Evolutionary conservation across 2,797 vertebrate species (phyloP).

Genomic region (Threskiornis aethiopicus): DNA sequence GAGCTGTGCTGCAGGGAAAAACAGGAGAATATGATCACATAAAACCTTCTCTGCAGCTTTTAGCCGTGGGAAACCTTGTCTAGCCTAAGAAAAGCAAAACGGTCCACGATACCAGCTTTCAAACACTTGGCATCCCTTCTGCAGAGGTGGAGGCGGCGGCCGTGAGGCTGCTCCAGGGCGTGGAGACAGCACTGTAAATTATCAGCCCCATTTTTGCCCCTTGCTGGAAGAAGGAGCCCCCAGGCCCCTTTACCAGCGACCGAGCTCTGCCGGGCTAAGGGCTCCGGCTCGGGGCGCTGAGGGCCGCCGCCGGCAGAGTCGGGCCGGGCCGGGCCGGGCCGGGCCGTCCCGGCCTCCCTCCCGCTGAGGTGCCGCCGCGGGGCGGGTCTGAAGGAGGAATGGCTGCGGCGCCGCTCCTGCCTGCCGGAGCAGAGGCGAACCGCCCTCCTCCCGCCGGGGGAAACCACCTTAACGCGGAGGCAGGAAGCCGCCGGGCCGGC

Average conservation of each 20-base stretch:
- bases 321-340: neutral
- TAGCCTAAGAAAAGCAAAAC: neutral
- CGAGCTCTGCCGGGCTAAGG: neutral
- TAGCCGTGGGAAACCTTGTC: neutral
- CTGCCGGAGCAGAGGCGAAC: neutral
- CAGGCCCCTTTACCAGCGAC: neutral
- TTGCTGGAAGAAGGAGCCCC: neutral
- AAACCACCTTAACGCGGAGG: conserved; percentile 47
- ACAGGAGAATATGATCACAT: neutral
- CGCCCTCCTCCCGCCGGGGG: neutral
- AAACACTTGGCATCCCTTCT: fast-evolving
- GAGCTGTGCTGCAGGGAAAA: neutral
- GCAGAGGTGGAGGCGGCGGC: neutral
- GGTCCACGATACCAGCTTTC: fast-evolving
- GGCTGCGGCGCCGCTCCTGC: neutral
- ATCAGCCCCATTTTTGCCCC: neutral
- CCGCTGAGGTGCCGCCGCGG: neutral
- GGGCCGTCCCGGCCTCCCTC: neutral
- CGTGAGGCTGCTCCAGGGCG: neutral
- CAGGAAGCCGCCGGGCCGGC: conserved; percentile 6
- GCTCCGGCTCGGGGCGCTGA: neutral
- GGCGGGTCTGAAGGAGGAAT: neutral
- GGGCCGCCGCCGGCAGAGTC: neutral
- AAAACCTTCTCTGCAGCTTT: neutral
- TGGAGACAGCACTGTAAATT: fast-evolving